These are phyloP conservation scores for Ectropis crepuscularia DNA, from an alignment of 2,888 invertebrate genomes.

Conservation along the genomic window DNA sequence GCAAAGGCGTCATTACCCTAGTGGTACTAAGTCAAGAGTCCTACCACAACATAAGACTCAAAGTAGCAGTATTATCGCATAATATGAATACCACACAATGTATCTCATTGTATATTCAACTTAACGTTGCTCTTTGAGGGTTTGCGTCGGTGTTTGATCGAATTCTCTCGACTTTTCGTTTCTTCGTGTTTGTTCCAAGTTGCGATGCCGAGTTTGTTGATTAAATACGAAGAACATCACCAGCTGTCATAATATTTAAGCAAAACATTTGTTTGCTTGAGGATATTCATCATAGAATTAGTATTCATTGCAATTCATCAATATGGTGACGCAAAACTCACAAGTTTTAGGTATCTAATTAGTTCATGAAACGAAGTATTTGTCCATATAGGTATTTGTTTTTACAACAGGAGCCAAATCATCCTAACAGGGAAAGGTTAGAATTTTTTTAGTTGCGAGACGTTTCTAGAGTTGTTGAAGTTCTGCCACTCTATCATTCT, in stretches of 20 bases:
- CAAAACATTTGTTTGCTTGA: slow-evolving; percentile 7
- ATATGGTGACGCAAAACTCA: neutral
- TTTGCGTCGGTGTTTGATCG: slow-evolving; percentile 25
- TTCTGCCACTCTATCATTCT: too few species aligned
- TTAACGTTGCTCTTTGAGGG: slow-evolving; percentile 18
- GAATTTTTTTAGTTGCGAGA: too few species aligned
- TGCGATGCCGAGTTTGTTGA: slow-evolving; percentile 14
- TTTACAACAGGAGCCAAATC: too few species aligned
- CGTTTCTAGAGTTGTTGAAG: too few species aligned
- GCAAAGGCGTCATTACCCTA: too few species aligned
- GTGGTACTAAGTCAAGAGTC: too few species aligned
- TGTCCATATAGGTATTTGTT: too few species aligned
- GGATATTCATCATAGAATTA: slow-evolving; percentile 8
- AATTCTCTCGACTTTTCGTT: slow-evolving; percentile 23
- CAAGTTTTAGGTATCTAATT: neutral
- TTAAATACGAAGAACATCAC: slow-evolving; percentile 10
- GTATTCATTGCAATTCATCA: slow-evolving; percentile 1
- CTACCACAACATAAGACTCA: too few species aligned
- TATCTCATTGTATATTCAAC: neutral
- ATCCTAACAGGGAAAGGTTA: too few species aligned
- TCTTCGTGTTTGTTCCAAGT: slow-evolving; percentile 29
- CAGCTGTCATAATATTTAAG: slow-evolving; percentile 12
- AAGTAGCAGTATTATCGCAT: too few species aligned
- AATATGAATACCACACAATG: neutral
- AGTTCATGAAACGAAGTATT: too few species aligned